phyloP scores from a whole-genome alignment of 1,140 invertebrate species.

The Papilio helenus region DNA sequence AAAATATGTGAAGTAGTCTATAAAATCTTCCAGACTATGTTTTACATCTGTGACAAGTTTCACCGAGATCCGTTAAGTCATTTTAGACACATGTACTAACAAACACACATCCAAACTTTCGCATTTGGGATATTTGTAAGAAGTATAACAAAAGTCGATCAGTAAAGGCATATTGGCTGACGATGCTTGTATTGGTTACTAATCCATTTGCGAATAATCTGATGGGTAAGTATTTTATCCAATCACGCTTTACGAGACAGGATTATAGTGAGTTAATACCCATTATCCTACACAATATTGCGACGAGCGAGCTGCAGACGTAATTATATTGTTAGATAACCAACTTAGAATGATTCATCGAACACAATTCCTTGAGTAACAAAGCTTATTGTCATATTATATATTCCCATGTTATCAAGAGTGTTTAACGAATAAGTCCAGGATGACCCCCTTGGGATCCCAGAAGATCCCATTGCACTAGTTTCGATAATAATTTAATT shows the following conservation, averaged over 20 bases:
- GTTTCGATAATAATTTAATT: too few species aligned
- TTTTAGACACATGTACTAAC: neutral
- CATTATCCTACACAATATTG: conserved; percentile 9
- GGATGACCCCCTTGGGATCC: too few species aligned
- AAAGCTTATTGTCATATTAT: neutral
- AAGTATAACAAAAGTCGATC: neutral
- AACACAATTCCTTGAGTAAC: neutral
- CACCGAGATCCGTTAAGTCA: too few species aligned
- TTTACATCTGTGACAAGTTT: too few species aligned
- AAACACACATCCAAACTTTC: neutral
- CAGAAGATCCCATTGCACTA: too few species aligned
- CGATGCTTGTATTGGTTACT: conserved; percentile 1
- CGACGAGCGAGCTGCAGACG: neutral
- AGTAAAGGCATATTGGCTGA: neutral
- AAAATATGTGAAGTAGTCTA: too few species aligned
- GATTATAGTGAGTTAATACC: neutral
- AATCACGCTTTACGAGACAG: conserved; percentile 14
- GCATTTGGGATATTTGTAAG: neutral
- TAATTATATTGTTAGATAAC: conserved; percentile 6
- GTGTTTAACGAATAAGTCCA: too few species aligned
- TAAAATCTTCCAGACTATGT: too few species aligned
- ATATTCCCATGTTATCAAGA: neutral
- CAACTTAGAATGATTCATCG: neutral
- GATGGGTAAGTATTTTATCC: neutral
- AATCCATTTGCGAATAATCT: neutral